Conservation (phyloP, 2,888 invertebrate species). For the Apantesis nais region DNA sequence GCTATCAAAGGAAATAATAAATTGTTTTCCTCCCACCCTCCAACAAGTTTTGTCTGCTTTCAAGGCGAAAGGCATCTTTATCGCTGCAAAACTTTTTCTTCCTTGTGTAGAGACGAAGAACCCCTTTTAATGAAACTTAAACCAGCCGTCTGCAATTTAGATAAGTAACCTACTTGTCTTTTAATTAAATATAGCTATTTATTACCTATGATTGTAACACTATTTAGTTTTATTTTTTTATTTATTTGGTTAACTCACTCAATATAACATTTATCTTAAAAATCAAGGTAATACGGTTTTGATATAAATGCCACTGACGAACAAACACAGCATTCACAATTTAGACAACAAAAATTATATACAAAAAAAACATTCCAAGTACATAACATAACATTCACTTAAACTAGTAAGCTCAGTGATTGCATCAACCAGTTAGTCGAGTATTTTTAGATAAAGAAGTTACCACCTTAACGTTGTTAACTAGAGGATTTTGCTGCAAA, state of each 20-base stretch:
- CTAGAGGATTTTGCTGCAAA: neutral
- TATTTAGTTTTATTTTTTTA: conserved; percentile 27
- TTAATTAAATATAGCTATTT: conserved; percentile 65
- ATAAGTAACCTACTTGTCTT: conserved; percentile 68
- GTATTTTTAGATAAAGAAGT: conserved; percentile 13
- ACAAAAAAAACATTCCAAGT: no score
- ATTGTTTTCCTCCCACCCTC: conserved; percentile 69
- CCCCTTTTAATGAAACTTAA: conserved; percentile 79
- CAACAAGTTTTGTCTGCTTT: conserved; percentile 69
- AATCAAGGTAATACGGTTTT: no score
- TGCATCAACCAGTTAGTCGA: no score
- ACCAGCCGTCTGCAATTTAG: conserved; percentile 73
- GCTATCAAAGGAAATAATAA: conserved; percentile 71
- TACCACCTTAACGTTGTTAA: neutral
- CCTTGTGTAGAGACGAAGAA: conserved; percentile 63
- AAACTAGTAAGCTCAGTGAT: no score
- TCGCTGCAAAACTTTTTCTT: conserved; percentile 78
- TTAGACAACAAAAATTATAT: no score
- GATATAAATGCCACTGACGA: no score
- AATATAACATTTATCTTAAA: no score
- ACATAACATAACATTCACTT: no score
- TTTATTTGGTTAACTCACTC: no score
- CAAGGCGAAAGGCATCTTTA: conserved; percentile 78
- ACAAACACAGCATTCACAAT: no score
- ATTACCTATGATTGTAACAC: conserved; percentile 42